A percentile compares a stretch with the other conserved stretches of the same genome.
phyloP scores from a whole-genome alignment of 1,140 invertebrate genomes.

The Eupristina koningsbergeri region DNA sequence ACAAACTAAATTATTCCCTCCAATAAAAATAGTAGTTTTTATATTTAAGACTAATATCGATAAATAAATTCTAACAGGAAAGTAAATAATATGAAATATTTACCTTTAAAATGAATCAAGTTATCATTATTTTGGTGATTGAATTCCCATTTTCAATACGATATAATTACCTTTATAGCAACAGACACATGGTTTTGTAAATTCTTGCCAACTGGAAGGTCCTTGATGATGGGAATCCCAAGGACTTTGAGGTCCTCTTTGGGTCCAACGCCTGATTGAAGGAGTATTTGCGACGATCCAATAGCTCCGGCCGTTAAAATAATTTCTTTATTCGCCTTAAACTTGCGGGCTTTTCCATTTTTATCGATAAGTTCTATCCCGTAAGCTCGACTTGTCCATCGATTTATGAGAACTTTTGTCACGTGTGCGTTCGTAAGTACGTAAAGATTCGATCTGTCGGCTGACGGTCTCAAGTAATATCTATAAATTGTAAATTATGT shows the following conservation, averaged over 20 bases:
- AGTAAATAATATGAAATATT: too few species aligned
- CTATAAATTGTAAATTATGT: constrained; percentile 23
- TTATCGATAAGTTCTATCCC: constrained; percentile 77
- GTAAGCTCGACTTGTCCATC: constrained; percentile 71
- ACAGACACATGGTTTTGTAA: constrained; percentile 75
- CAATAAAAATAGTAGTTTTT: too few species aligned
- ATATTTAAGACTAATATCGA: too few species aligned
- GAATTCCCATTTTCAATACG: too few species aligned
- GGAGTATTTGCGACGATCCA: constrained; percentile 80
- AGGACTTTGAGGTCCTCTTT: constrained; percentile 73
- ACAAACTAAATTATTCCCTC: too few species aligned
- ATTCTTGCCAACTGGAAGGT: constrained; percentile 77
- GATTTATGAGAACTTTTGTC: constrained; percentile 70
- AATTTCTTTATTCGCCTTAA: constrained; percentile 75
- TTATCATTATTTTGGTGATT: too few species aligned
- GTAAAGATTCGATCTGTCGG: constrained; percentile 65
- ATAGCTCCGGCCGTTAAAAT: constrained; percentile 80
- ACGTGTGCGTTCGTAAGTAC: constrained; percentile 72
- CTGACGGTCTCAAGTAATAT: constrained; percentile 71
- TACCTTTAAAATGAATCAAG: too few species aligned
- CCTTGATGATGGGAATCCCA: constrained; percentile 69
- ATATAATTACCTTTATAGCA: constrained; percentile 52
- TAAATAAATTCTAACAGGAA: too few species aligned
- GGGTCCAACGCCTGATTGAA: constrained; percentile 81
- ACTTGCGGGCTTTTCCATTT: constrained; percentile 55